A percentile compares a stretch with the other conserved stretches of the same genome.
These are phyloP conservation scores for Hymenochirus boettgeri DNA, from an alignment of 2,113 vertebrate genomes.

Conservation along the genomic window DNA sequence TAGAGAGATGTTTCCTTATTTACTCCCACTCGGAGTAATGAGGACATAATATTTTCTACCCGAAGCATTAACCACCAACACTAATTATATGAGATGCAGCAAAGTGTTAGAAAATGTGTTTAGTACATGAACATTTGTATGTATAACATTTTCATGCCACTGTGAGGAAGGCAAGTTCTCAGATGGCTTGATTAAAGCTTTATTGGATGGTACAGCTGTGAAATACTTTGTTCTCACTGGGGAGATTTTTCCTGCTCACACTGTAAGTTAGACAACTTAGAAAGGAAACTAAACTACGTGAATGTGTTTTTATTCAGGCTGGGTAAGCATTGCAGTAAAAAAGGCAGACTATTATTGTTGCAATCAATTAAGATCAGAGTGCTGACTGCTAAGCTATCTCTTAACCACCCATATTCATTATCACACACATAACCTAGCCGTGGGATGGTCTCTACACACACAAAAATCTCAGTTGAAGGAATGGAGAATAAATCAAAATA, in stretches of 20 bases:
- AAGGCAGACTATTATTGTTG: slow-evolving; percentile 1
- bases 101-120: too few species aligned
- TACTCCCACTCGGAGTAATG: too few species aligned
- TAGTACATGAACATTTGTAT: too few species aligned
- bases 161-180: too few species aligned
- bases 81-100: too few species aligned
- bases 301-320: background rate
- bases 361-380: slow-evolving; percentile 1
- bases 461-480: slow-evolving; percentile 6
- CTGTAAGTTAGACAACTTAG: background rate
- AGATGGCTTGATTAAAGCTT: too few species aligned
- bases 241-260: background rate
- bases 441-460: background rate
- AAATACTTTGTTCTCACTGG: too few species aligned
- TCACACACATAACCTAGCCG: slow-evolving; percentile 3
- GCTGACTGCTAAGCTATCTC: background rate
- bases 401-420: slow-evolving; percentile 1
- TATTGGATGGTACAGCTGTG: too few species aligned
- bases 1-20: too few species aligned
- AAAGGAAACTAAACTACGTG: background rate
- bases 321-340: slow-evolving; percentile 2
- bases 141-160: too few species aligned
- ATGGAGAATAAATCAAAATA: slow-evolving; percentile 29
- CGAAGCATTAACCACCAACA: too few species aligned
- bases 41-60: too few species aligned